Evolutionary conservation across 2,888 invertebrate species (phyloP).

Genomic region (Leptothorax acervorum): DNA sequence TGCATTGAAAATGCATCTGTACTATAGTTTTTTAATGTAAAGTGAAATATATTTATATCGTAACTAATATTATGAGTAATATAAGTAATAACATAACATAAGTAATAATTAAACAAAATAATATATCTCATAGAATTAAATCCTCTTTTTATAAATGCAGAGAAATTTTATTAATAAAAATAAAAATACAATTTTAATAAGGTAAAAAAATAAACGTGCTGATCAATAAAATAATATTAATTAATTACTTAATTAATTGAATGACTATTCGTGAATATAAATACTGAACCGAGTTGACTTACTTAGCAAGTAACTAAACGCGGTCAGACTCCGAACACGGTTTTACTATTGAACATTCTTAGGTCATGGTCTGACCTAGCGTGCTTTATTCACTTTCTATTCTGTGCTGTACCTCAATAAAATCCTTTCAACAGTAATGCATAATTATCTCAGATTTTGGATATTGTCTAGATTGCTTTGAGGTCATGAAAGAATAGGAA

Average conservation of each 20-base stretch:
- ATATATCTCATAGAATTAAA: not conserved
- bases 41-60: not conserved
- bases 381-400: conserved; percentile 16
- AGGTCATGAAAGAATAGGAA: not conserved
- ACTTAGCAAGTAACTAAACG: not conserved
- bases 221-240: conserved; percentile 10
- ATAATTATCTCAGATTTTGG: conserved; percentile 26
- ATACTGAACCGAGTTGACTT: not conserved
- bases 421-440: conserved; percentile 7
- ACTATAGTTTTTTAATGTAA: not conserved
- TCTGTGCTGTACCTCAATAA: not conserved
- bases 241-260: not conserved
- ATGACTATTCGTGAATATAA: not conserved
- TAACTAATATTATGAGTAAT: not conserved
- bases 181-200: not conserved
- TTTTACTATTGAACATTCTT: conserved; percentile 24
- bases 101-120: not conserved
- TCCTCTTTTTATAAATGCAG: not conserved
- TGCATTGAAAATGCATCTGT: not conserved
- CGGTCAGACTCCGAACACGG: not conserved
- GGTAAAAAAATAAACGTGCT: not conserved
- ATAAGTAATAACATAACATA: not conserved
- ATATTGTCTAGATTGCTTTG: not conserved
- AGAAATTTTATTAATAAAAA: not conserved
- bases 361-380: not conserved